Percentiles rank a stretch among this genome's conserved stretches.
Evolutionary conservation across 2,797 vertebrate genomes (phyloP).

Genomic region (Anomalospiza imberbis): DNA sequence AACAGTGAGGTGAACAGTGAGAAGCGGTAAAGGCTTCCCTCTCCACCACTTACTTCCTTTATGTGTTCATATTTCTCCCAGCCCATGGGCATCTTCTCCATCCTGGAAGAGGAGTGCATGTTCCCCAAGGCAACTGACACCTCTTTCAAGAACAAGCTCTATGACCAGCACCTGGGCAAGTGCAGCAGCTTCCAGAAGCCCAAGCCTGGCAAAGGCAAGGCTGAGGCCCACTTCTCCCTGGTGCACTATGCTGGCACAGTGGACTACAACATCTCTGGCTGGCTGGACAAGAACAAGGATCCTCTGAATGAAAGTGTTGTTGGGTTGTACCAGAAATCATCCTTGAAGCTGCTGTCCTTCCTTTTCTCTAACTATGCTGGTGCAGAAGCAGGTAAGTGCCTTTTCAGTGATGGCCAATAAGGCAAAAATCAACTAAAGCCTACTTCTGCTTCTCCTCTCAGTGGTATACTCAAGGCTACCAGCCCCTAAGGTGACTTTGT

Average conservation of each 20-base stretch:
- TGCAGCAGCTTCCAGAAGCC: conserved; percentile 80
- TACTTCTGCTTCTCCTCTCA: not conserved
- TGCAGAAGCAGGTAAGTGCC: conserved; percentile 62
- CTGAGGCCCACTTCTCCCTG: conserved; percentile 84
- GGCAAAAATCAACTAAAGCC: not conserved
- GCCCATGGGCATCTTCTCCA: conserved; percentile 79
- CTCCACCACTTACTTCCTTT: not conserved
- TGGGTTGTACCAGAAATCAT: conserved; percentile 82
- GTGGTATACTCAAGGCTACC: not conserved
- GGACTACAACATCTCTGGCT: conserved; percentile 86
- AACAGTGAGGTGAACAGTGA: not conserved
- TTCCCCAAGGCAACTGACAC: conserved; percentile 80
- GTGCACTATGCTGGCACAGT: conserved; percentile 87
- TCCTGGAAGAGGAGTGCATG: conserved; percentile 85
- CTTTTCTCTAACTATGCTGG: conserved; percentile 73
- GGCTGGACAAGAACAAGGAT: conserved; percentile 87
- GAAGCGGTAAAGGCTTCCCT: not conserved
- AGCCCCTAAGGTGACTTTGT: not conserved
- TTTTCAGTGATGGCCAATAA: not conserved
- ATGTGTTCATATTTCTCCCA: conserved; percentile 14
- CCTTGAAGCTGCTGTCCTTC: conserved; percentile 78
- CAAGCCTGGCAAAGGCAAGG: conserved; percentile 79
- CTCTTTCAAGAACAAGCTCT: conserved; percentile 61
- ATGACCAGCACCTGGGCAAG: conserved; percentile 84
- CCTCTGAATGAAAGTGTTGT: conserved; percentile 86